Evolutionary conservation across 1,140 invertebrate species (phyloP).

Genomic region (Hycleus phaleratus): DNA sequence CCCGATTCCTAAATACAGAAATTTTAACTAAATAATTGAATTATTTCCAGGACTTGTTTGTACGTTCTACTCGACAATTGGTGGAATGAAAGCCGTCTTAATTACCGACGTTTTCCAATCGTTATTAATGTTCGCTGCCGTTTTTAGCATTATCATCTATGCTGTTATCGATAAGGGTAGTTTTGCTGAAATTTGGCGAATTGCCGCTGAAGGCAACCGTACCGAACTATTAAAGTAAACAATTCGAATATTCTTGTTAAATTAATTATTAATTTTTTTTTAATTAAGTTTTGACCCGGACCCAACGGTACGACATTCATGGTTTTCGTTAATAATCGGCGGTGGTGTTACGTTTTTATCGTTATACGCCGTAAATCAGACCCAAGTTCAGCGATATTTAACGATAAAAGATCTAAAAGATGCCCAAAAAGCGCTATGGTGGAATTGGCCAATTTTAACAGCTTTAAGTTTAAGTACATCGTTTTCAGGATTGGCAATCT

Average conservation of each 20-base stretch:
- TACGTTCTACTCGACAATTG: conserved; percentile 79
- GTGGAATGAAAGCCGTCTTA: conserved; percentile 85
- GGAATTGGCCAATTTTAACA: conserved; percentile 63
- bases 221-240: conserved; percentile 61
- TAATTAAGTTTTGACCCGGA: conserved; percentile 51
- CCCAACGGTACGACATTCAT: conserved; percentile 65
- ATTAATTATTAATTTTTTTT: conserved; percentile 15
- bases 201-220: conserved; percentile 55
- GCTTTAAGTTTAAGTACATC: conserved; percentile 60
- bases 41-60: conserved; percentile 52
- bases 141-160: conserved; percentile 68
- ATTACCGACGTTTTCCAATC: conserved; percentile 81
- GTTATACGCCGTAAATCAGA: conserved; percentile 76
- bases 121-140: conserved; percentile 65
- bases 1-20: too few relatives aligned
- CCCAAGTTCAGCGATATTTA: conserved; percentile 77
- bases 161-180: conserved; percentile 57
- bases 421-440: conserved; percentile 57
- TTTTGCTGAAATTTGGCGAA: conserved; percentile 55
- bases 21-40: background rate
- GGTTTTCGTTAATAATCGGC: conserved; percentile 64
- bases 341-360: conserved; percentile 65
- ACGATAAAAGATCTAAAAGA: conserved; percentile 62
- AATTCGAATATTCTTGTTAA: conserved; percentile 15
- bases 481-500: conserved; percentile 71